Conservation (phyloP, 2,113 vertebrate genomes). For the Chloropsis cyanopogon region DNA sequence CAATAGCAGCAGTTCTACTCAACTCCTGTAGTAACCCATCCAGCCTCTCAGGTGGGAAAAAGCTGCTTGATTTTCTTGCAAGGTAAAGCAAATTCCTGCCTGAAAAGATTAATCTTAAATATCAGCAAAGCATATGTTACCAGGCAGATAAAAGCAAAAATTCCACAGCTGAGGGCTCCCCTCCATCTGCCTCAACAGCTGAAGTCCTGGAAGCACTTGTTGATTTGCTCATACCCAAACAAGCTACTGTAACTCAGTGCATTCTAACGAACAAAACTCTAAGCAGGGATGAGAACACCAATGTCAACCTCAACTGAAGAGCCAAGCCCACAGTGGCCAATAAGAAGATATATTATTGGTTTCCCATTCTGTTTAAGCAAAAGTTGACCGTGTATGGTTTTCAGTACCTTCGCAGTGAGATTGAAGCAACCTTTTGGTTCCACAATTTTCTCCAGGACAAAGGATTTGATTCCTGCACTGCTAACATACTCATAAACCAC, state of each 20-base stretch:
- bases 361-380: neutral
- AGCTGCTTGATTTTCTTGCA: neutral
- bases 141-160: neutral
- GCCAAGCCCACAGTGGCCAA: neutral
- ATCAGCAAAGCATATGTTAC: neutral
- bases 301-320: neutral
- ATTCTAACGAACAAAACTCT: neutral
- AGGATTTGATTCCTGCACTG: conserved; percentile 88
- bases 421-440: conserved; percentile 91
- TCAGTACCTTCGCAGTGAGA: conserved; percentile 89
- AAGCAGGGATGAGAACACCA: neutral
- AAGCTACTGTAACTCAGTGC: neutral
- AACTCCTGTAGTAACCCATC: neutral
- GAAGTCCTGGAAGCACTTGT: neutral
- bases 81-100: neutral
- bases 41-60: neutral
- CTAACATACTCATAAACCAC: conserved; percentile 94
- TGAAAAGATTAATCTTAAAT: neutral
- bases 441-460: conserved; percentile 92
- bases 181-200: neutral
- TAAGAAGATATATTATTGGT: neutral
- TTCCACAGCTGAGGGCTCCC: neutral
- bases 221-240: neutral
- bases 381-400: neutral
- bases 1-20: neutral